phyloP scores from a whole-genome alignment of 2,888 invertebrate genomes.

The Calameuta pallipes region DNA sequence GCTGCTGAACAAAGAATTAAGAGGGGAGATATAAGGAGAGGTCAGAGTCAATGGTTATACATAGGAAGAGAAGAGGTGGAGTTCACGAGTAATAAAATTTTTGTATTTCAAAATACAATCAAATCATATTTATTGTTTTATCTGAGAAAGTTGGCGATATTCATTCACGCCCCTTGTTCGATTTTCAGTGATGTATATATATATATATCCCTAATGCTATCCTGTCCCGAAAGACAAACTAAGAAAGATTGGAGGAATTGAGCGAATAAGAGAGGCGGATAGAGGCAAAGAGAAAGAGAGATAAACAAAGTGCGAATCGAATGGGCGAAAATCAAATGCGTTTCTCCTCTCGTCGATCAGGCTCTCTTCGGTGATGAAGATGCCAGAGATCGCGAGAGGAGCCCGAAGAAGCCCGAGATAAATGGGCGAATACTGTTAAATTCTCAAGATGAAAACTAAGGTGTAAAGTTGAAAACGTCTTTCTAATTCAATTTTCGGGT shows the following conservation, averaged over 20 bases:
- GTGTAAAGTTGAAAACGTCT: not conserved
- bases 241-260: not conserved
- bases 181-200: not conserved
- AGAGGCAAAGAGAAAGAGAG: not conserved
- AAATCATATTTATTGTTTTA: conserved; percentile 10
- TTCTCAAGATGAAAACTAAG: not conserved
- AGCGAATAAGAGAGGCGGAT: not conserved
- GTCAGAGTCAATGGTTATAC: not conserved
- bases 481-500: not conserved
- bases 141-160: not conserved
- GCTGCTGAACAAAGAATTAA: not conserved
- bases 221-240: not conserved
- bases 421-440: not conserved
- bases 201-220: not conserved
- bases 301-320: not conserved
- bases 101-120: conserved; percentile 5
- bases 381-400: not conserved
- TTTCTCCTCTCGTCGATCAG: not conserved
- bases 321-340: not conserved
- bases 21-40: not conserved
- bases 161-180: not conserved
- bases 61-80: not conserved
- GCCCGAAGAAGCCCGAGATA: not conserved
- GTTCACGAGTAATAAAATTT: not conserved
- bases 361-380: not conserved